phyloP scores from a whole-genome alignment of 2,113 vertebrate species.

The Coptodon rendalli region DNA sequence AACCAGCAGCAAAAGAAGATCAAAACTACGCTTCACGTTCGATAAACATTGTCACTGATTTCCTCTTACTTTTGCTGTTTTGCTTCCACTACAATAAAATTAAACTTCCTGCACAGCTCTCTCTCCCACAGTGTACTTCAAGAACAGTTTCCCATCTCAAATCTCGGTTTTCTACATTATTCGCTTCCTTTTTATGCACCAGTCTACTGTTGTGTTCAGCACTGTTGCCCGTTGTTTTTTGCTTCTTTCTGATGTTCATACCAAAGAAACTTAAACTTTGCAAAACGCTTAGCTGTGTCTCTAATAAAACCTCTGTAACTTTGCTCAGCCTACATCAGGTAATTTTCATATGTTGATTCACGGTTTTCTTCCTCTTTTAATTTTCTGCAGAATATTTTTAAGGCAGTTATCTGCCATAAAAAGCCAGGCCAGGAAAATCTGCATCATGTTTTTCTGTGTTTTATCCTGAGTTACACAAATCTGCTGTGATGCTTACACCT shows the following conservation, averaged over 20 bases:
- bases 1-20: background rate
- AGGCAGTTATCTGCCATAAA: background rate
- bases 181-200: background rate
- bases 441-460: background rate
- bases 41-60: background rate
- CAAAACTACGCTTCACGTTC: fast-evolving
- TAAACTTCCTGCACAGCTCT: background rate
- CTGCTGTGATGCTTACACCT: background rate
- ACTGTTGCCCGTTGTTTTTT: fast-evolving
- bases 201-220: background rate
- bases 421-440: background rate
- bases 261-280: background rate
- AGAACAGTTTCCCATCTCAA: background rate
- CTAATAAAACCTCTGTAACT: background rate
- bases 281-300: fast-evolving
- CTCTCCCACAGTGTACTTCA: background rate
- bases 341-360: background rate
- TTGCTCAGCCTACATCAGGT: background rate
- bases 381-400: background rate
- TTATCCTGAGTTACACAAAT: background rate
- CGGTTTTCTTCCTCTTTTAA: background rate
- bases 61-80: background rate
- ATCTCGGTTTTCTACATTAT: background rate
- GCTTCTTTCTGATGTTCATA: background rate
- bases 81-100: background rate